phyloP scores from a whole-genome alignment of 2,113 vertebrate species.

The Cheilinus undulatus region DNA sequence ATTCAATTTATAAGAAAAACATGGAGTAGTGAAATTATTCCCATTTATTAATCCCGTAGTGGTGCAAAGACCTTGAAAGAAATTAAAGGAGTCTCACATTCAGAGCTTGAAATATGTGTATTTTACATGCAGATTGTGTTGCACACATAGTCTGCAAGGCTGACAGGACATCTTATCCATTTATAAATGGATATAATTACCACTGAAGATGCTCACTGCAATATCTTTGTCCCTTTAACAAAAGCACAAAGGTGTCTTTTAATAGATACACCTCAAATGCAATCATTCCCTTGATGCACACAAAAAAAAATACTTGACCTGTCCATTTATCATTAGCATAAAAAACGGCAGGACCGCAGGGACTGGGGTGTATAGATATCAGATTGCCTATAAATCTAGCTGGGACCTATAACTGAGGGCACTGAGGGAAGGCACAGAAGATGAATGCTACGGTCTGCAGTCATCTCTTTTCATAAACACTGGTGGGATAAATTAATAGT shows the following conservation, averaged over 20 bases:
- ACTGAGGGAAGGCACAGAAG: conserved; percentile 37
- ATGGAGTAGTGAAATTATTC: conserved; percentile 37
- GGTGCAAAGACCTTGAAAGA: conserved; percentile 35
- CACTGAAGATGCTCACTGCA: conserved; percentile 26
- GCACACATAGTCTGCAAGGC: conserved; percentile 7
- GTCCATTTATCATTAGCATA: conserved; percentile 61
- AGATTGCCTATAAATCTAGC: conserved; percentile 68
- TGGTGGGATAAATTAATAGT: conserved; percentile 51
- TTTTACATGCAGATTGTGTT: conserved; percentile 49
- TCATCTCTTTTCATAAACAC: conserved; percentile 66
- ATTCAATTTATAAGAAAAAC: conserved; percentile 58
- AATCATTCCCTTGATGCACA: conserved; percentile 27
- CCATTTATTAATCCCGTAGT: conserved; percentile 31
- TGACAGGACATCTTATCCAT: conserved; percentile 18
- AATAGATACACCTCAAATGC: conserved; percentile 14
- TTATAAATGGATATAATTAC: conserved; percentile 47
- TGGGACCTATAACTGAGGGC: conserved; percentile 55
- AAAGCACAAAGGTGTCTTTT: conserved; percentile 18
- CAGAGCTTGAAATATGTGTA: neutral
- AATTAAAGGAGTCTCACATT: conserved; percentile 20
- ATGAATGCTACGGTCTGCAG: conserved; percentile 59
- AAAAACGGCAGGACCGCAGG: conserved; percentile 52
- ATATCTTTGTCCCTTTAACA: conserved; percentile 9
- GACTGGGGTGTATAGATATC: conserved; percentile 55
- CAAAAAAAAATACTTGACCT: conserved; percentile 39